Evolutionary conservation across 2,797 vertebrate species (phyloP).

Genomic region (Acrossocheilus wenchowensis): DNA sequence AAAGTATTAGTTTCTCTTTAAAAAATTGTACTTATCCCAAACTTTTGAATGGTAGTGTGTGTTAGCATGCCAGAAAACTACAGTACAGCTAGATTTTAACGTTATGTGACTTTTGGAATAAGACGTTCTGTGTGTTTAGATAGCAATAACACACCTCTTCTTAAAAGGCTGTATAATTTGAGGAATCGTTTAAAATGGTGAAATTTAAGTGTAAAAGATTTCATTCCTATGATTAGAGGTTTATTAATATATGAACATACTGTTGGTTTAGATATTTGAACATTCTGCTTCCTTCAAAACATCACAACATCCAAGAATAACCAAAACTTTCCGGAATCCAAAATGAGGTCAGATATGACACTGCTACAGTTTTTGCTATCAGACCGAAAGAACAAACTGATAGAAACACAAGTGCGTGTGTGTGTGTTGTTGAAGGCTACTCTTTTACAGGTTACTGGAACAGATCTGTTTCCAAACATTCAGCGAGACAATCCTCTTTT

Average conservation of each 20-base stretch:
- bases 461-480: slow-evolving; percentile 37
- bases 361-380: slow-evolving; percentile 5
- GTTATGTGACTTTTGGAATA: not conserved
- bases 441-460: slow-evolving; percentile 37
- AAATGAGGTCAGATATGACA: slow-evolving; percentile 20
- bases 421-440: slow-evolving; percentile 14
- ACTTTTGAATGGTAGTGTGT: not conserved
- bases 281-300: not conserved
- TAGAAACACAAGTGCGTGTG: slow-evolving; percentile 29
- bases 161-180: not conserved
- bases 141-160: not conserved
- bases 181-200: not conserved
- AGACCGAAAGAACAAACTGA: slow-evolving; percentile 29
- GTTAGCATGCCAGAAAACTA: not conserved
- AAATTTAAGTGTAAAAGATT: not conserved
- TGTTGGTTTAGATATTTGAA: not conserved
- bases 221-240: not conserved
- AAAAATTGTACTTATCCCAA: not conserved
- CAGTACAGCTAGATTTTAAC: not conserved
- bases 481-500: slow-evolving; percentile 31
- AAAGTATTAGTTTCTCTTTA: not conserved
- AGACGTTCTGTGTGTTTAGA: not conserved
- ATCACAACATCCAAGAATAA: not conserved
- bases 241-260: not conserved
- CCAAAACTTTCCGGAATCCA: not conserved